These are phyloP conservation scores for Sciurus vulgaris DNA, from an alignment of 2,797 vertebrate genomes.

Conservation along the genomic window DNA sequence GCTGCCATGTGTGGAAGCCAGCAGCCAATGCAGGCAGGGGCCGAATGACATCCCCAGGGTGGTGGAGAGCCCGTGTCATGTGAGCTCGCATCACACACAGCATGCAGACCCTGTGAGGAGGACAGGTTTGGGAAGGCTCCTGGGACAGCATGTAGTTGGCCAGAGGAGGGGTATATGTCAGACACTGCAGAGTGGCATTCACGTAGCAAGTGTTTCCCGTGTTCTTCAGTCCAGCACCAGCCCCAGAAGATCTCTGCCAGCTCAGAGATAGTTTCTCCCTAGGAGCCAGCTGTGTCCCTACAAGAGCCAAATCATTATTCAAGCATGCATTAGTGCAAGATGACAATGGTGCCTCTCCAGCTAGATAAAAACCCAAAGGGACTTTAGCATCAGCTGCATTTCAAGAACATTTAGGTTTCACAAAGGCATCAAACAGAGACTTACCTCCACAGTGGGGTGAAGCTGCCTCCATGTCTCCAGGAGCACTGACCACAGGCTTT, in stretches of 20 bases:
- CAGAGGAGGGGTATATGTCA: neutral
- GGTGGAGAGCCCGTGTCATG: rapidly evolving
- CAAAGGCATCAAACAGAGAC: rapidly evolving
- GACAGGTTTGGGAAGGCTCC: too few species aligned
- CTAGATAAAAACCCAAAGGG: rapidly evolving
- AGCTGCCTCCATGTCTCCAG: neutral
- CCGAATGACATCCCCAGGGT: neutral
- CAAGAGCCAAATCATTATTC: rapidly evolving
- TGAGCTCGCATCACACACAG: neutral
- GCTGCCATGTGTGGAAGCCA: neutral
- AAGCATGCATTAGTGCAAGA: rapidly evolving
- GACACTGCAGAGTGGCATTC: neutral
- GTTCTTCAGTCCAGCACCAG: neutral
- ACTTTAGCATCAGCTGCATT: rapidly evolving
- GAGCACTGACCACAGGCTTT: rapidly evolving
- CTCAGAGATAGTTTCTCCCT: rapidly evolving
- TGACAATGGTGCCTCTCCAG: neutral
- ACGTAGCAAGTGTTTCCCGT: neutral
- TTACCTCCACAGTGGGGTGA: rapidly evolving
- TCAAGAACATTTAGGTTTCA: rapidly evolving
- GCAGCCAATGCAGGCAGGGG: rapidly evolving
- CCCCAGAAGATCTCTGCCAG: neutral
- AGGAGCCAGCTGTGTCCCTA: too few species aligned
- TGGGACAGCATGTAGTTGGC: neutral
- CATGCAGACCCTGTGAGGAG: neutral